Base-by-base conservation (phyloP, 2,113 vertebrate species). In the Brachyhypopomus occidentalis region DNA sequence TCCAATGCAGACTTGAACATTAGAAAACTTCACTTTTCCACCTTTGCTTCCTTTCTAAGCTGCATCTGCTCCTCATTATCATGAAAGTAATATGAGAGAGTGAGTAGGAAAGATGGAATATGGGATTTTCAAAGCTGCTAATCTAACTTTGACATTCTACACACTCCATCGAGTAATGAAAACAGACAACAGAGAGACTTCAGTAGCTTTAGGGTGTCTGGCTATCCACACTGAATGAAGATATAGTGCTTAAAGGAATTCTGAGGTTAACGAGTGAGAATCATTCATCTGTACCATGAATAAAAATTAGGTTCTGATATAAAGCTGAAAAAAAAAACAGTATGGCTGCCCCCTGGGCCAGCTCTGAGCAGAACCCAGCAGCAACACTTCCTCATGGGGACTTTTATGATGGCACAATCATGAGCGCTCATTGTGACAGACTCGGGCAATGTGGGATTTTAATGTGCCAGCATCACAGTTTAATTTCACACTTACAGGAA, bases 41-140 rank as follows among this genome's bases (percentile, higher is more conserved):
- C 14, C 23, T 17, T 14, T 41, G 19, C 64, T 70, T 71, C 17
- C 56, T 72, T 72, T 52, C 78, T 72, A 52, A 52, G 12, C 2
- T 73, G n/a, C 71, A 80, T 75, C 71, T 74, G 60, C 62, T 74
- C 23, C n/a, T 38, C 27, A 56, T 80, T 75, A 79, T 59, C 63
- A 67, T 66, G 52, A 66, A 14, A 55, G 62, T 14, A 77, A 77
- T 48, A 73, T 55, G 25, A 64, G 4, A 63, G 59, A 36, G 45
- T 30, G 16, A 74, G 45, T 55, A 7, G 17, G 60, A 80, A 25
- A 80, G 41, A 74, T 80, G 23, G 52, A 55, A 64, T 4, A 55
- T 55, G n/a, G 30, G 62, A 48, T 56, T 64, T 64, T 73, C 27
- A 55, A 64, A 64, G 70, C 45, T 74, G 36, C 78, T 73, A 62